Conservation (phyloP, 2,888 invertebrate species). For the Nowickia ferox region DNA sequence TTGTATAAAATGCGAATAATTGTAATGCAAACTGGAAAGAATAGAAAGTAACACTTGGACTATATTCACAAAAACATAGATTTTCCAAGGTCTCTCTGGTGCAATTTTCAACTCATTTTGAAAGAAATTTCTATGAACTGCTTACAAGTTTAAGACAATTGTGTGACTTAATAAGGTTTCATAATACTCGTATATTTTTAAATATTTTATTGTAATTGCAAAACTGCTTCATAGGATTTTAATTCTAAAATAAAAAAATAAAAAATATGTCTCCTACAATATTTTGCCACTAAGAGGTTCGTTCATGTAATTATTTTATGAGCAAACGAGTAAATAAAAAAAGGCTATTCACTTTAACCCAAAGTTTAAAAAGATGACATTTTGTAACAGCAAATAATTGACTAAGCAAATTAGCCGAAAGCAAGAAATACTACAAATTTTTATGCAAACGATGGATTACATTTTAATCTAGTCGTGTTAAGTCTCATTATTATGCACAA, state of each 20-base stretch:
- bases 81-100: no score
- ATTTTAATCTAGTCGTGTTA: conserved; percentile 63
- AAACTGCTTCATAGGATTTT: no score
- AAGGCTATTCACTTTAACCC: not conserved
- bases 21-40: not conserved
- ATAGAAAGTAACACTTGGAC: not conserved
- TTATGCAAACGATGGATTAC: conserved; percentile 62
- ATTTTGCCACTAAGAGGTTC: not conserved
- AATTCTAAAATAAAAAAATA: no score
- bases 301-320: not conserved
- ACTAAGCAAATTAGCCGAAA: conserved; percentile 51
- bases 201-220: no score
- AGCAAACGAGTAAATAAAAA: no score
- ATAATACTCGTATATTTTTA: no score
- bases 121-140: no score
- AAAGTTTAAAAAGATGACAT: conserved; percentile 55
- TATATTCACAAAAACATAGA: not conserved
- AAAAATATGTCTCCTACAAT: not conserved
- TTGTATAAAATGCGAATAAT: not conserved
- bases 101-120: no score
- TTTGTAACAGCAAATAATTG: conserved; percentile 48
- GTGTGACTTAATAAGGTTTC: no score
- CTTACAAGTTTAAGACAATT: no score
- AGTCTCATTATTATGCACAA: conserved; percentile 38
- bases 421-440: conserved; percentile 17